Conservation (phyloP, 1,140 invertebrate species). For the Trypoxylus dichotomus region DNA sequence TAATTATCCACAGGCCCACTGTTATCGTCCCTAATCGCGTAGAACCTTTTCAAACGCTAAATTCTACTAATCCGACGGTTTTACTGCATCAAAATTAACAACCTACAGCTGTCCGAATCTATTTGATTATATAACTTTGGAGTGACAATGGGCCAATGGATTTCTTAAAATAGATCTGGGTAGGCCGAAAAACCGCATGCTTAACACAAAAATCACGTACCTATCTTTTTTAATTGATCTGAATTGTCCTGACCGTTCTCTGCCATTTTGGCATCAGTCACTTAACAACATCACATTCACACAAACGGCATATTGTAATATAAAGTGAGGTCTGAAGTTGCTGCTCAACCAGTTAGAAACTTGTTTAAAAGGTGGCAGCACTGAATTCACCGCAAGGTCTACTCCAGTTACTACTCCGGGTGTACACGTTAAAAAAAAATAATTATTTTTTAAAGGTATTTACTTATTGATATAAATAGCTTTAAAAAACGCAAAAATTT, state of each 20-base stretch:
- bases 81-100: constrained; percentile 31
- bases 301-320: constrained; percentile 34
- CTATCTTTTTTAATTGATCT: constrained; percentile 60
- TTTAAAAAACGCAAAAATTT: too few relatives aligned
- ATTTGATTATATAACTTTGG: constrained; percentile 37
- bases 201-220: constrained; percentile 49
- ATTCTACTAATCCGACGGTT: neutral
- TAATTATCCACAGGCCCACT: neutral
- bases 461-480: too few relatives aligned
- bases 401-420: neutral
- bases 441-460: too few relatives aligned
- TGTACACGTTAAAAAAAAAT: too few relatives aligned
- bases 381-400: neutral
- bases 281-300: constrained; percentile 43
- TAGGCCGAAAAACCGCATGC: neutral
- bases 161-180: neutral
- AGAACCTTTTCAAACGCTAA: neutral
- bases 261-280: constrained; percentile 63
- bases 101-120: constrained; percentile 35
- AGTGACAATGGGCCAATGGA: constrained; percentile 1
- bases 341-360: neutral
- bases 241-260: constrained; percentile 62
- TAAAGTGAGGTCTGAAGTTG: constrained; percentile 13
- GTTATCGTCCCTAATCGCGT: neutral
- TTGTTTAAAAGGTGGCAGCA: constrained; percentile 7